Percentiles rank a stretch among this genome's conserved stretches.
Evolutionary conservation across 2,888 invertebrate species (phyloP).

Genomic region (Scaptomyza polygonia): DNA sequence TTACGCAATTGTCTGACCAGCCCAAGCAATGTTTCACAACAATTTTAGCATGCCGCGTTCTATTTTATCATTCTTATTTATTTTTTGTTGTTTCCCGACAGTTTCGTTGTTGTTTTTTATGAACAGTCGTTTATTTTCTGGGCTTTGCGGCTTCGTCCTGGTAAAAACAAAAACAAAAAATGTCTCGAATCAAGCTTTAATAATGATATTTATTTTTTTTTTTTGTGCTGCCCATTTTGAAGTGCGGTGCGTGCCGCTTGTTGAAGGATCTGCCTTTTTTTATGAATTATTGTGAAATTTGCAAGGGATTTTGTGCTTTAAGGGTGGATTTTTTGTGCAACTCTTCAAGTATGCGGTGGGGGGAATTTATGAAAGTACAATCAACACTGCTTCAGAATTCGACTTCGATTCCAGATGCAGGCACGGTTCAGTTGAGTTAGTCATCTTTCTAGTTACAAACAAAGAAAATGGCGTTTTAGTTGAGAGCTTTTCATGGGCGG

Average conservation of each 20-base stretch:
- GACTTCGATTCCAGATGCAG: conserved; percentile 53
- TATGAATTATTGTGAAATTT: conserved; percentile 47
- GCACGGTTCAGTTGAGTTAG: conserved; percentile 64
- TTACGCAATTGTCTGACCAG: conserved; percentile 31
- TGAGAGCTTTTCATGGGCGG: conserved; percentile 11
- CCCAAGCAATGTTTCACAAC: conserved; percentile 45
- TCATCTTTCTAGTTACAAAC: conserved; percentile 64
- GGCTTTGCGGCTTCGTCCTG: conserved; percentile 32
- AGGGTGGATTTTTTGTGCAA: conserved; percentile 53
- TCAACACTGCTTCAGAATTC: conserved; percentile 59
- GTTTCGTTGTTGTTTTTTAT: conserved; percentile 55
- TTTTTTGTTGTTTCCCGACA: conserved; percentile 30
- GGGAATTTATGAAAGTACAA: conserved; percentile 59
- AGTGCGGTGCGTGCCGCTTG: conserved; percentile 46
- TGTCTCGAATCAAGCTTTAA: conserved; percentile 37
- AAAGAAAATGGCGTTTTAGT: conserved; percentile 40
- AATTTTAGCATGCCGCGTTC: conserved; percentile 34
- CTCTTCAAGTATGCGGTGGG: conserved; percentile 57
- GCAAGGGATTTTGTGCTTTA: conserved; percentile 3
- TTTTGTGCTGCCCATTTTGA: conserved; percentile 28
- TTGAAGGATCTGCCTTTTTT: conserved; percentile 45
- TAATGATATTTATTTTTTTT: conserved; percentile 16
- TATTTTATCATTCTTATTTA: neutral
- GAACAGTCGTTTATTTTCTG: conserved; percentile 43
- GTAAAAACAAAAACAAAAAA: conserved; percentile 2